Evolutionary conservation across 2,797 vertebrate genomes (phyloP).

Genomic region (Florisuga fusca): DNA sequence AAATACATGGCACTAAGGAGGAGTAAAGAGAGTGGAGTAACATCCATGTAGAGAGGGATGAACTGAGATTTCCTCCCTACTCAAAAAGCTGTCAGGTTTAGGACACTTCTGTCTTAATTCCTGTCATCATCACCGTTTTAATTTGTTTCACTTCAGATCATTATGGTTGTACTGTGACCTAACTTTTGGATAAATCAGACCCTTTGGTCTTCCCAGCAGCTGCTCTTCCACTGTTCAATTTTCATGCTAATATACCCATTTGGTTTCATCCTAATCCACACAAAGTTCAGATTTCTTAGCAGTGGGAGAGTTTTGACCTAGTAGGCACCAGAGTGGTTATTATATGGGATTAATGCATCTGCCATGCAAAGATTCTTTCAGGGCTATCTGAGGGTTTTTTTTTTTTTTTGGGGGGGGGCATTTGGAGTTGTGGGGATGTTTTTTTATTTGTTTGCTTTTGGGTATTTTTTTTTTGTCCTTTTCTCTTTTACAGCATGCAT

Average conservation of each 20-base stretch:
- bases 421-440: too few relatives aligned
- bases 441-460: too few relatives aligned
- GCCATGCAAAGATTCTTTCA: background rate
- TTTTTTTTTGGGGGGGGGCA: too few relatives aligned
- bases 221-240: conserved; percentile 24
- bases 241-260: conserved; percentile 4
- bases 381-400: rapidly evolving
- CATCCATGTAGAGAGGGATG: background rate
- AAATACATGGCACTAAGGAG: background rate
- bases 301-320: background rate
- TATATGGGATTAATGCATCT: conserved; percentile 32
- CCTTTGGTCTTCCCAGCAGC: background rate
- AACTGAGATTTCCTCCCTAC: background rate
- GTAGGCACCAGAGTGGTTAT: conserved; percentile 5
- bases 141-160: background rate
- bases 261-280: conserved; percentile 36
- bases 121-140: background rate
- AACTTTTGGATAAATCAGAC: background rate
- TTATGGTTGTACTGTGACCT: background rate
- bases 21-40: background rate
- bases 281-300: conserved; percentile 14
- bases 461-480: background rate
- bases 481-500: background rate
- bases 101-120: background rate
- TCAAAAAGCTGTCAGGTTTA: background rate